These are phyloP conservation scores for Lithosia quadra DNA, from an alignment of 2,888 invertebrate species.

Conservation along the genomic window DNA sequence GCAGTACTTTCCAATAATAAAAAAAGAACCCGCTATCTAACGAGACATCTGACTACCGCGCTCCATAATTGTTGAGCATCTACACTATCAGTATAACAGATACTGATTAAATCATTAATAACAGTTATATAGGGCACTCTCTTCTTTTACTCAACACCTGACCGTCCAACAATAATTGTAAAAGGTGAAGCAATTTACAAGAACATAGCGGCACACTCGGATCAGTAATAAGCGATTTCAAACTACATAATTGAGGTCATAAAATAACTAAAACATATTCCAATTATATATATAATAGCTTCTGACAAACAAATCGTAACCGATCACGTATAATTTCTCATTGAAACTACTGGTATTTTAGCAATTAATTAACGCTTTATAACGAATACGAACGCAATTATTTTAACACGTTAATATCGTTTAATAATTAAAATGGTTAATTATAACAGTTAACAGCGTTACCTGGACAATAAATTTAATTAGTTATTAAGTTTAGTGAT, in stretches of 20 bases:
- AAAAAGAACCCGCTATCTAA: too few relatives aligned
- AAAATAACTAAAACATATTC: background rate
- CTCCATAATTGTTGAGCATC: too few relatives aligned
- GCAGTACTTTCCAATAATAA: too few relatives aligned
- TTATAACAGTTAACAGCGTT: constrained; percentile 22
- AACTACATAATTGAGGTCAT: background rate
- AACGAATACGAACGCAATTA: background rate
- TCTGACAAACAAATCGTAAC: constrained; percentile 3
- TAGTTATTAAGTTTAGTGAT: constrained; percentile 51
- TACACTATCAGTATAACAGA: too few relatives aligned
- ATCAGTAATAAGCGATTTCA: background rate
- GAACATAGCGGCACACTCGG: background rate
- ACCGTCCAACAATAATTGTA: too few relatives aligned
- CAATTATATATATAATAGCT: constrained; percentile 15
- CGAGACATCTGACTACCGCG: too few relatives aligned
- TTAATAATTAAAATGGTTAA: constrained; percentile 1
- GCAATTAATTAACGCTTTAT: background rate
- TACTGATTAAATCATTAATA: too few relatives aligned
- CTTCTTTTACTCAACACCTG: too few relatives aligned
- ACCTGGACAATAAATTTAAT: constrained; percentile 39
- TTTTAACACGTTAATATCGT: constrained; percentile 11
- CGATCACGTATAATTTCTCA: constrained; percentile 2
- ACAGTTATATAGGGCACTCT: too few relatives aligned
- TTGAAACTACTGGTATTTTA: background rate
- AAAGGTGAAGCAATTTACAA: background rate